A percentile compares a stretch with the other conserved stretches of the same genome.
These are phyloP conservation scores for Sycophila texana DNA, from an alignment of 2,888 invertebrate species.

Conservation along the genomic window DNA sequence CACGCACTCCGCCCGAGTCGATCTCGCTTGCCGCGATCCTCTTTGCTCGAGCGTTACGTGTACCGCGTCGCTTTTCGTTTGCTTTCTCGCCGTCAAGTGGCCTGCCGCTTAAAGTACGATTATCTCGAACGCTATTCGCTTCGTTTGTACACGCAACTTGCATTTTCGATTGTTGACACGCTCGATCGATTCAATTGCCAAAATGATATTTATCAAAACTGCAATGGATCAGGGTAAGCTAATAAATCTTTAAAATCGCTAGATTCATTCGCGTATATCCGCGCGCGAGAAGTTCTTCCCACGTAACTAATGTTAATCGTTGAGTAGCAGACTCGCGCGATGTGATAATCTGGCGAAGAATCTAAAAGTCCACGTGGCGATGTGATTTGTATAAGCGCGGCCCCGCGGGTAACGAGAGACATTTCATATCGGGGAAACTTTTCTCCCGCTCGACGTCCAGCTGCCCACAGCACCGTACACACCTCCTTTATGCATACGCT, in stretches of 20 bases:
- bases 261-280: neutral
- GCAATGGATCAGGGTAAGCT: too few species aligned
- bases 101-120: too few species aligned
- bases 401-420: conserved; percentile 18
- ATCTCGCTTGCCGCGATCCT: conserved; percentile 1
- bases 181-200: too few species aligned
- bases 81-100: neutral
- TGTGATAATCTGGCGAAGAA: conserved; percentile 39
- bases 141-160: too few species aligned
- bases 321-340: neutral
- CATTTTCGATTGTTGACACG: too few species aligned
- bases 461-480: neutral
- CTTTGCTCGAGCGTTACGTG: conserved; percentile 14
- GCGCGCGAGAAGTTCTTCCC: neutral
- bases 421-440: conserved; percentile 33
- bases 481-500: neutral
- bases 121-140: too few species aligned
- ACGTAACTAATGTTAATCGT: conserved; percentile 41
- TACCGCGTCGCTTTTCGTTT: conserved; percentile 4
- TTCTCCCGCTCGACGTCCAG: conserved; percentile 19
- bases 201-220: too few species aligned
- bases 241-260: neutral
- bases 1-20: neutral
- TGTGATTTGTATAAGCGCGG: conserved; percentile 25
- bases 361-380: conserved; percentile 31